Evolutionary conservation across 2,797 vertebrate species (phyloP).

Genomic region (Enteromius paludinosus): DNA sequence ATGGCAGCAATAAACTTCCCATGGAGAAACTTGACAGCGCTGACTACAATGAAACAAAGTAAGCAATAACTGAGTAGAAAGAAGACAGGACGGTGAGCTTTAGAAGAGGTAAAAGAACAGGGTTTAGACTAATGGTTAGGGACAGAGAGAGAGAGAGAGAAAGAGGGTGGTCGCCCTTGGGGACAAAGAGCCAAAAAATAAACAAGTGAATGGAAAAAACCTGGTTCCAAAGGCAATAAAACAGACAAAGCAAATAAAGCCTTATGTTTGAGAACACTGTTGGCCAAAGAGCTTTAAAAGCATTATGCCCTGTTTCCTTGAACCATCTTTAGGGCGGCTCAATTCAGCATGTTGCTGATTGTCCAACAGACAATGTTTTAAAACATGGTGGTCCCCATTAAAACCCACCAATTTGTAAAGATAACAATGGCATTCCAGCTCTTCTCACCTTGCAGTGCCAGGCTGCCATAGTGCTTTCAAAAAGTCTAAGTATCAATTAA

Average conservation of each 20-base stretch:
- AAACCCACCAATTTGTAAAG: conserved; percentile 66
- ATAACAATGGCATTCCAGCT: conserved; percentile 70
- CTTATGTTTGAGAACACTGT: conserved; percentile 19
- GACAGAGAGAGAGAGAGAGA: background rate
- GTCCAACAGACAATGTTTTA: conserved; percentile 63
- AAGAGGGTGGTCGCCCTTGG: too few species aligned
- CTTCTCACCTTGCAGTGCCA: conserved; percentile 58
- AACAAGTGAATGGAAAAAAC: conserved; percentile 3
- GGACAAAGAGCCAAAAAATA: background rate
- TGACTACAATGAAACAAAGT: conserved; percentile 26
- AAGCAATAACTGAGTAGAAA: conserved; percentile 6
- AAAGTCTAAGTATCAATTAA: conserved; percentile 72
- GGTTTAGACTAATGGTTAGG: background rate
- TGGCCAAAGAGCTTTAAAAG: conserved; percentile 42
- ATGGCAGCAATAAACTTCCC: conserved; percentile 31
- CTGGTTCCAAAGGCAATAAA: conserved; percentile 12
- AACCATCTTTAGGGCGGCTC: conserved; percentile 61
- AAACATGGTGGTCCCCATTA: conserved; percentile 74
- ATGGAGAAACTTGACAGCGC: conserved; percentile 36
- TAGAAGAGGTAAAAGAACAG: conserved; percentile 23
- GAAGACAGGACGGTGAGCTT: background rate
- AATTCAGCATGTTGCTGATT: conserved; percentile 66
- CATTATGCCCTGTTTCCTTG: conserved; percentile 55
- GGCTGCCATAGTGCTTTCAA: conserved; percentile 62
- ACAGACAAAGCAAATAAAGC: conserved; percentile 38